A percentile compares a stretch with the other conserved stretches of the same genome.
phyloP scores from a whole-genome alignment of 2,113 vertebrate genomes.

The Clupea harengus region DNA sequence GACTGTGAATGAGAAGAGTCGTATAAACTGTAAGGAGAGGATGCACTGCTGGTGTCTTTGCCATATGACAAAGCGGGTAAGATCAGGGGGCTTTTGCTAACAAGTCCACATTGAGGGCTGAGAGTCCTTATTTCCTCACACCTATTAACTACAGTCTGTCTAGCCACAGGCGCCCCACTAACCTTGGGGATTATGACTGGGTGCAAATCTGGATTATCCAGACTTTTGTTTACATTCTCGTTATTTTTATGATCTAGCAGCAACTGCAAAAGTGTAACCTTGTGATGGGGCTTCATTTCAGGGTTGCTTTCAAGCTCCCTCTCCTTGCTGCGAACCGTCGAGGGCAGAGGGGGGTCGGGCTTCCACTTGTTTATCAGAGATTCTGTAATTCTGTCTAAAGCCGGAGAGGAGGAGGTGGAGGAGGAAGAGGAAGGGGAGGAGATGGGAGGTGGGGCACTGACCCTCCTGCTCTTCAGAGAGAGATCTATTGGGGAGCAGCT shows the following conservation, averaged over 20 bases:
- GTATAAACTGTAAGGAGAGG: slow-evolving; percentile 46
- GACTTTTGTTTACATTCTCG: slow-evolving; percentile 65
- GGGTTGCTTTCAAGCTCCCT: slow-evolving; percentile 71
- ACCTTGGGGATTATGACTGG: slow-evolving; percentile 66
- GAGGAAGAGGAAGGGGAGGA: slow-evolving; percentile 51
- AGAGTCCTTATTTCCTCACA: slow-evolving; percentile 52
- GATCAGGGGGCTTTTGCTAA: slow-evolving; percentile 55
- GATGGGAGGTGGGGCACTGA: slow-evolving; percentile 63
- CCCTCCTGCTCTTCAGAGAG: slow-evolving; percentile 76
- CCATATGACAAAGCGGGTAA: slow-evolving; percentile 61
- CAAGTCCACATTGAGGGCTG: slow-evolving; percentile 72
- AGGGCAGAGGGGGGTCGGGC: slow-evolving; percentile 67
- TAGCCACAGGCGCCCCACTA: slow-evolving; percentile 63
- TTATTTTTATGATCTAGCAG: slow-evolving; percentile 83
- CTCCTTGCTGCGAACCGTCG: slow-evolving; percentile 63
- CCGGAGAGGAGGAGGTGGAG: slow-evolving; percentile 51
- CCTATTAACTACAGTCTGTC: slow-evolving; percentile 72
- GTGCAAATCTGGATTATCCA: slow-evolving; percentile 70
- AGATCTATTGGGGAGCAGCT: slow-evolving; percentile 85
- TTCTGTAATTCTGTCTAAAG: slow-evolving; percentile 77
- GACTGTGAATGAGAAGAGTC: slow-evolving; percentile 49
- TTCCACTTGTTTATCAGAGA: slow-evolving; percentile 82
- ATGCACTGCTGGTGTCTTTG: slow-evolving; percentile 65
- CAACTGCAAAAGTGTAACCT: slow-evolving; percentile 83
- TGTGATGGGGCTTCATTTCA: slow-evolving; percentile 81